These are phyloP conservation scores for Prosopocoilus inquinatus DNA, from an alignment of 2,888 invertebrate species.

Conservation along the genomic window DNA sequence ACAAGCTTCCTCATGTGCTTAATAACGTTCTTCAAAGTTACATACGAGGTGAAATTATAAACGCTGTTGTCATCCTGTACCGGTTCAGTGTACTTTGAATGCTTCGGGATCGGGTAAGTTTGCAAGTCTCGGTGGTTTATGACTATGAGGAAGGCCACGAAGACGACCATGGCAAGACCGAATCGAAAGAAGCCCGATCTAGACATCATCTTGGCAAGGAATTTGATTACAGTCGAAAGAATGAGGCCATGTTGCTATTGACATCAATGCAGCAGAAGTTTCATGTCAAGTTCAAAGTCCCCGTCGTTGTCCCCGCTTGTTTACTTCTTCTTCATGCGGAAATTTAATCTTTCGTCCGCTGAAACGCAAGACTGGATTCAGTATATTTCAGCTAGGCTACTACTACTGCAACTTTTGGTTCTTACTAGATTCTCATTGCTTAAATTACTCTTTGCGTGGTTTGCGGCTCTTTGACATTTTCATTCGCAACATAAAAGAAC, in stretches of 20 bases:
- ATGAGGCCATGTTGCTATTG: conserved; percentile 1
- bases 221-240: conserved; percentile 3
- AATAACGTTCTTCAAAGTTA: conserved; percentile 59
- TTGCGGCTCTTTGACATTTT: no score
- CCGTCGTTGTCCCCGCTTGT: no score
- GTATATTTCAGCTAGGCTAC: no score
- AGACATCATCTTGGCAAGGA: conserved; percentile 8
- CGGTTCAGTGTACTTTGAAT: conserved; percentile 25
- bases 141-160: conserved; percentile 8
- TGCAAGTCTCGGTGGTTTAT: conserved; percentile 22
- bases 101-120: conserved; percentile 24
- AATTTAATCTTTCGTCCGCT: no score
- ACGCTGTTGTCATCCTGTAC: conserved; percentile 24
- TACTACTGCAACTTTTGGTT: no score
- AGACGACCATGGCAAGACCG: background rate
- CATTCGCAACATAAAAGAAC: no score
- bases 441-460: no score
- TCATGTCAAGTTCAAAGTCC: no score
- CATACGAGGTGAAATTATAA: conserved; percentile 21
- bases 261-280: conserved; percentile 5
- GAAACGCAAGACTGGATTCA: no score
- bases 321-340: no score
- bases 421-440: no score
- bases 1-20: conserved; percentile 57
- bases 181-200: conserved; percentile 5